Conservation (phyloP, 2,888 invertebrate species). For the Scrobipalpa atriplicella region DNA sequence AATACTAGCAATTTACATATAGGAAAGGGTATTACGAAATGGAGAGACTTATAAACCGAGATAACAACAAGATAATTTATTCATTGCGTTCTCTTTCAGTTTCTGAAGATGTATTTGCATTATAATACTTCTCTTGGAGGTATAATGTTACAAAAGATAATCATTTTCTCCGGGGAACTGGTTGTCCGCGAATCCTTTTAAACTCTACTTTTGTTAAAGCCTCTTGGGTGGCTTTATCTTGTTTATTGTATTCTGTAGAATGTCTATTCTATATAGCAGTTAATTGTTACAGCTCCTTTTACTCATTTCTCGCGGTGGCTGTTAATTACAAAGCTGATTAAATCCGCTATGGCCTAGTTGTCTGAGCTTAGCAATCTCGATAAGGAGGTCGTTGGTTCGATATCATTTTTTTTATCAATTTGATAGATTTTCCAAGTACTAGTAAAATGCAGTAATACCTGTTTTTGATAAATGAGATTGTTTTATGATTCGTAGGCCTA, state of each 20-base stretch:
- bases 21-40: neutral
- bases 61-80: conserved; percentile 16
- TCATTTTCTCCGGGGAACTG: conserved; percentile 36
- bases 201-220: conserved; percentile 29
- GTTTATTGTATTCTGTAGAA: neutral
- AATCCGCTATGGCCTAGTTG: no score
- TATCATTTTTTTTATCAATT: no score
- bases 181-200: conserved; percentile 38
- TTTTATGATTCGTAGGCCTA: no score
- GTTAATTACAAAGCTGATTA: no score
- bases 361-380: no score
- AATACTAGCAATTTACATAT: no score
- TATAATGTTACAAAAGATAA: conserved; percentile 14
- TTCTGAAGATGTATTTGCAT: neutral
- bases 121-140: conserved; percentile 15
- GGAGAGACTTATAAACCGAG: neutral
- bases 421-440: no score
- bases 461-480: no score
- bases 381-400: no score
- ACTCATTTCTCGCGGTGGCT: no score
- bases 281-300: neutral
- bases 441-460: no score
- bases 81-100: conserved; percentile 22
- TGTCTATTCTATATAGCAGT: neutral
- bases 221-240: neutral